These are phyloP conservation scores for Rhizomys pruinosus DNA, from an alignment of 2,113 vertebrate species.

Conservation along the genomic window DNA sequence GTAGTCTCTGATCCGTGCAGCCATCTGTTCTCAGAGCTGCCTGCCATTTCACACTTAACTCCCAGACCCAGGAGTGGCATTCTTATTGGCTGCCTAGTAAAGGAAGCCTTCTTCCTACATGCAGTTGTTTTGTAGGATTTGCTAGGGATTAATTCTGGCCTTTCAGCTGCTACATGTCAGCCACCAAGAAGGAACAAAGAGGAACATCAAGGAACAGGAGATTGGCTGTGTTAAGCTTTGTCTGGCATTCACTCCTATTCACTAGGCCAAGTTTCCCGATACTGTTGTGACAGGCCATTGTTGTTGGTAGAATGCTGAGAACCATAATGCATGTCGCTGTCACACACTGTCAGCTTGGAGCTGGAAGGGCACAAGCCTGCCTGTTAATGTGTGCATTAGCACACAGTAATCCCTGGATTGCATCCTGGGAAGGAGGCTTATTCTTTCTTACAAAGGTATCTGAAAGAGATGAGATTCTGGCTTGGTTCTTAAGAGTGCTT, in stretches of 20 bases:
- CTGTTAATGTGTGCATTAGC: constrained; percentile 72
- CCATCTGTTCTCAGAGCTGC: not conserved
- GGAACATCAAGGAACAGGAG: not conserved
- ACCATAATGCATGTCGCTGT: not conserved
- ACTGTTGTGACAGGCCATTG: not conserved
- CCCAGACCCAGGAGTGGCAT: too few species aligned
- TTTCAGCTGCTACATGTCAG: constrained; percentile 38
- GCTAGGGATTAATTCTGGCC: constrained; percentile 31
- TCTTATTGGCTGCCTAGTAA: too few species aligned
- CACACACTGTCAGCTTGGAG: constrained; percentile 44
- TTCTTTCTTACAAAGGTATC: constrained; percentile 62
- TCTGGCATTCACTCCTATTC: not conserved
- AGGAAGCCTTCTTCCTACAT: not conserved
- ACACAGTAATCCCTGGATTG: constrained; percentile 76
- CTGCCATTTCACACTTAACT: not conserved
- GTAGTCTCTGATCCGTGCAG: not conserved
- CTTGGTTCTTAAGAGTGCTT: too few species aligned
- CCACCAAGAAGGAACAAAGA: constrained; percentile 29
- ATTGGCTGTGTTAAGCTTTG: not conserved
- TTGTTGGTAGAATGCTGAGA: not conserved
- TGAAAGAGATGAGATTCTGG: not conserved
- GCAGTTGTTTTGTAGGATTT: not conserved
- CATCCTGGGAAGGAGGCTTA: constrained; percentile 68
- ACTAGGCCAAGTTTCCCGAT: not conserved
- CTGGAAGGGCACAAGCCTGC: constrained; percentile 18